phyloP scores from a whole-genome alignment of 2,797 vertebrate species.

The Acanthis flammea region DNA sequence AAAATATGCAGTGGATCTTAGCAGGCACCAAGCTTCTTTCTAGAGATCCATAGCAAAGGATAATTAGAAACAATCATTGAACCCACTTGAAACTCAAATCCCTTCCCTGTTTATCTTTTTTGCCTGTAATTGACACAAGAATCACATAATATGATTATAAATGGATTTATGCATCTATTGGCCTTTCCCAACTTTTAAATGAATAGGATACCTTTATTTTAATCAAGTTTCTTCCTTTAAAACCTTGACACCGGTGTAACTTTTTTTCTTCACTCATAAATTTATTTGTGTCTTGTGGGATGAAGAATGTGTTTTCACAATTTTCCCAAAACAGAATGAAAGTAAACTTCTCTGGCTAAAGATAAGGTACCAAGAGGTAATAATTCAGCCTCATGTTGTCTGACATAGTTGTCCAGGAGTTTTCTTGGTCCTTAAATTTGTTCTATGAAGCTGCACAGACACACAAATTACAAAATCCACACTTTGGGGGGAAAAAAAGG shows the following conservation, averaged over 20 bases:
- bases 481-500: neutral
- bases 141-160: too few relatives aligned
- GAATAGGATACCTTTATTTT: neutral
- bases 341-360: neutral
- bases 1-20: neutral
- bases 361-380: neutral
- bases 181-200: neutral
- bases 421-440: neutral
- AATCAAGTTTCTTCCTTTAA: neutral
- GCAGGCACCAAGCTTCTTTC: neutral
- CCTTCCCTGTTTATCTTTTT: neutral
- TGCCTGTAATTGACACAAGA: neutral
- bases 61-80: neutral
- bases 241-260: neutral
- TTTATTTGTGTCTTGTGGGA: neutral
- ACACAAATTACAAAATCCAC: neutral
- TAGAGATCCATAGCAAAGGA: neutral
- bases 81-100: neutral
- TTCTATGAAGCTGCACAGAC: neutral
- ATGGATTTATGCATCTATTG: neutral
- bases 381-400: neutral
- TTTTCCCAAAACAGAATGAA: neutral
- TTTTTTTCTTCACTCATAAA: neutral
- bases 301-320: neutral
- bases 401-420: neutral